A percentile compares a stretch with the other conserved stretches of the same genome.
These are phyloP conservation scores for Hyposmocoma kahamanoa DNA, from an alignment of 1,140 invertebrate genomes.

Conservation along the genomic window DNA sequence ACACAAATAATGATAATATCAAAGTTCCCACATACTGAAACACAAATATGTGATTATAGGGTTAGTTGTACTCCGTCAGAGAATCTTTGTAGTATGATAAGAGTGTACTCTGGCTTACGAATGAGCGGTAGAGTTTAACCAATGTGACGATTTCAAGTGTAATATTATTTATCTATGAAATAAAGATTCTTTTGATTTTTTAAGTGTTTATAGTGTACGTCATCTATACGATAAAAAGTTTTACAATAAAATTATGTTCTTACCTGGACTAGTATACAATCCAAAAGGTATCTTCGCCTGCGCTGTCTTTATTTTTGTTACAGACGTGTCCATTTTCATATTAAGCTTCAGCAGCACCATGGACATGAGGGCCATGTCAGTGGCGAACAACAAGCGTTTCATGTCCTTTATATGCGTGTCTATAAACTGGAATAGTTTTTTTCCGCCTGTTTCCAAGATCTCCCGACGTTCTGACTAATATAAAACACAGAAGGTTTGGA, in stretches of 20 bases:
- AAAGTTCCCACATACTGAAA: no score
- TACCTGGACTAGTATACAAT: slow-evolving; percentile 58
- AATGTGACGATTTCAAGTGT: no score
- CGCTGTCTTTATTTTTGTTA: slow-evolving; percentile 53
- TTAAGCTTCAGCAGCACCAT: slow-evolving; percentile 60
- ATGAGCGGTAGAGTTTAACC: no score
- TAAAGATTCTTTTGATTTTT: no score
- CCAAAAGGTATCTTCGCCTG: slow-evolving; percentile 65
- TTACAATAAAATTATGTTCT: slow-evolving; percentile 5
- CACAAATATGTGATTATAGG: no score
- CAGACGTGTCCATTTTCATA: slow-evolving; percentile 63
- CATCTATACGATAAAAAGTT: background rate
- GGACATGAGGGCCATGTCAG: slow-evolving; percentile 59
- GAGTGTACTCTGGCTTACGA: no score
- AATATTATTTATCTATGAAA: no score
- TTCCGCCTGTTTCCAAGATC: slow-evolving; percentile 36
- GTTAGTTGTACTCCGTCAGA: no score
- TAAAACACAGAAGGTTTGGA: background rate
- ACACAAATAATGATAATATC: no score
- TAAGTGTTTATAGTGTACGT: no score
- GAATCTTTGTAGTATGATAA: no score
- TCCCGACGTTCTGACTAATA: slow-evolving; percentile 43
- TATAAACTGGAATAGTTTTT: slow-evolving; percentile 46
- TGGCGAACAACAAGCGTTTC: slow-evolving; percentile 51
- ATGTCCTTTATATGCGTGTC: slow-evolving; percentile 58